Percentiles rank a stretch among this genome's conserved stretches.
Conservation (phyloP, 2,113 vertebrate genomes). For the Corynorhinus townsendii region DNA sequence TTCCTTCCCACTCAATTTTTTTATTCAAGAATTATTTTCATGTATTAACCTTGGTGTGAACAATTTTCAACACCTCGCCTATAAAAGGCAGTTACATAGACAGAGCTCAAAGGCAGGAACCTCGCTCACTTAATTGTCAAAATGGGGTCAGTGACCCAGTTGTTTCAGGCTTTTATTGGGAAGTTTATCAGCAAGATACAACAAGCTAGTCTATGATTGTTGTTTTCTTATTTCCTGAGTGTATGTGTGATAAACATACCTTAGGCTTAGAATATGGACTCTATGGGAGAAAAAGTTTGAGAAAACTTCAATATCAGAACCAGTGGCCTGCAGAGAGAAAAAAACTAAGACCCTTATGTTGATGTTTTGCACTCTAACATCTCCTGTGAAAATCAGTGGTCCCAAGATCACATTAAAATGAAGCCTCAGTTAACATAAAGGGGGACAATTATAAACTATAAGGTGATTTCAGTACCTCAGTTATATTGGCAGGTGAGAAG, state of each 20-base stretch:
- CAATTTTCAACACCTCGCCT: not conserved
- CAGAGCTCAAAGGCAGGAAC: not conserved
- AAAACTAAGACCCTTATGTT: too few species aligned
- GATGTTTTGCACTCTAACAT: not conserved
- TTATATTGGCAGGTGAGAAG: not conserved
- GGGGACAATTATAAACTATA: not conserved
- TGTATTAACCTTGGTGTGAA: slow-evolving; percentile 16
- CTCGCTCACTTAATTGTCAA: not conserved
- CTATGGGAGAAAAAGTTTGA: not conserved
- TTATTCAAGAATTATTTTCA: not conserved
- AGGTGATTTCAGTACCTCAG: not conserved
- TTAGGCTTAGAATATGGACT: not conserved
- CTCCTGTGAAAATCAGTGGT: not conserved
- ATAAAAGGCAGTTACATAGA: not conserved
- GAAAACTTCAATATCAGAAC: not conserved
- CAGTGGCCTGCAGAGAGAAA: not conserved
- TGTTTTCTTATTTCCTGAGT: not conserved
- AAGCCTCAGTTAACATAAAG: not conserved
- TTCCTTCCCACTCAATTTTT: not conserved
- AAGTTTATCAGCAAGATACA: not conserved
- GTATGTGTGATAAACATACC: not conserved
- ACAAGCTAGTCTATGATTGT: not conserved
- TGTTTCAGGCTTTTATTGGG: not conserved
- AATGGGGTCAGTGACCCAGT: not conserved
- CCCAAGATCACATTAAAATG: not conserved